Evolutionary conservation across 2,888 invertebrate genomes (phyloP).

Genomic region (Tipula lateralis): DNA sequence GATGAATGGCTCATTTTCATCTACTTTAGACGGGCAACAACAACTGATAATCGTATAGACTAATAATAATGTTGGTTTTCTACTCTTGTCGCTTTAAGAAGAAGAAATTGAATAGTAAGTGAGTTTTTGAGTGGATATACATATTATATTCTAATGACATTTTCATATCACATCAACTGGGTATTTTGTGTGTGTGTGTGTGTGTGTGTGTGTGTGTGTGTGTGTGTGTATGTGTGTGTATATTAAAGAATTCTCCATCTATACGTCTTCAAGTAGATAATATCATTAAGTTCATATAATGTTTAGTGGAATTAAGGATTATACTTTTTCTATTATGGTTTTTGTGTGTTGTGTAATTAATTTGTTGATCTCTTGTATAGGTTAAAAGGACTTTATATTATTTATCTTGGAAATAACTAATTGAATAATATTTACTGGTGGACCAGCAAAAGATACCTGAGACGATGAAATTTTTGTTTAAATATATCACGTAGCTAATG

Average conservation of each 20-base stretch:
- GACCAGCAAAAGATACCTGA: no score
- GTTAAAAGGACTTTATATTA: neutral
- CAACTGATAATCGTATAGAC: neutral
- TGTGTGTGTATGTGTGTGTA: neutral
- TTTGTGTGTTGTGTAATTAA: neutral
- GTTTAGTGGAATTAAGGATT: neutral
- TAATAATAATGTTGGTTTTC: neutral
- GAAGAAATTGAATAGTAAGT: neutral
- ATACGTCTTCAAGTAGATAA: neutral
- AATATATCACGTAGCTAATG: no score
- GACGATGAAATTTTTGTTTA: no score
- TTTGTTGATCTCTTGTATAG: neutral
- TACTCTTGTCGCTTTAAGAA: neutral
- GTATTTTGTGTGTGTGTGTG: no score
- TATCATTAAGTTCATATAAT: neutral
- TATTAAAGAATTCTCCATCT: neutral
- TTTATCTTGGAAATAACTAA: neutral
- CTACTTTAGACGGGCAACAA: neutral
- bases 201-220: no score
- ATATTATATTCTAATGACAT: neutral
- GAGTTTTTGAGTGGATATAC: neutral
- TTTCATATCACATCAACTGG: neutral
- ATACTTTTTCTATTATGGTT: neutral
- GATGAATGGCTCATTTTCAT: neutral
- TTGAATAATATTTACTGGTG: neutral